Base-by-base conservation (phyloP, 2,888 invertebrate genomes). In the Drosophila merina region DNA sequence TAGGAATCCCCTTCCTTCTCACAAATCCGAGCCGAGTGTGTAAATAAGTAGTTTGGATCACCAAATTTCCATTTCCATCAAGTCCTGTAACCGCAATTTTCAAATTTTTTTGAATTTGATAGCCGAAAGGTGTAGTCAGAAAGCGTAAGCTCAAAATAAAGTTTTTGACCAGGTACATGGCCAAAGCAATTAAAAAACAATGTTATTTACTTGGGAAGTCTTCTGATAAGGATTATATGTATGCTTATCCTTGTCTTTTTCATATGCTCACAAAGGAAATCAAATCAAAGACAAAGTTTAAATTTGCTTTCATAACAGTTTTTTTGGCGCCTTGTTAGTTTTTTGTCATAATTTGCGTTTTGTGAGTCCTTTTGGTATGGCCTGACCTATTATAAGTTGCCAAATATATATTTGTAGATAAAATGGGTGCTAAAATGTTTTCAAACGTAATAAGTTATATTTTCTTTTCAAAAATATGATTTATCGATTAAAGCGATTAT, bases 121-220 rank as follows among this genome's bases (percentile, higher is more conserved):
- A 73, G 87, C 70, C 58, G 67, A 51, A 59, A 71, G 62, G 47
- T 81, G 79, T 72, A 63, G 76, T 64, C 63, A 44, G 48, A 63
- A 7, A 38, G 20, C 20, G 20, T 20, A 20, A 20, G 20, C 6
- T 12, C 42, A 42, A 42, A 42, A 42, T 42, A 42, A 42, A 42
- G 9, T 20, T 42, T 9, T 42, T 42, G 42, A 20, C 42, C 42
- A 42, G 87, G 76, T 82, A 82, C 62, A 81, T 73, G 83, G 86
- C 51, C 83, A 74, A 54, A 49, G 33, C 70, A 63, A 64, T 44
- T 36, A 30, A 56, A 48, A 57, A 54, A 25, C 30, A 6, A 40
- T 9, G 0, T 4, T 33, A 1, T 33, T 4, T 5, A n/a, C n/a
- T 33, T 33, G 10, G 2, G 10, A 10, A 4, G 33, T 10, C n/a